Percentiles rank a stretch among this genome's conserved stretches.
phyloP scores from a whole-genome alignment of 23 tunicate species.

The Clavelina lepadiformis region DNA sequence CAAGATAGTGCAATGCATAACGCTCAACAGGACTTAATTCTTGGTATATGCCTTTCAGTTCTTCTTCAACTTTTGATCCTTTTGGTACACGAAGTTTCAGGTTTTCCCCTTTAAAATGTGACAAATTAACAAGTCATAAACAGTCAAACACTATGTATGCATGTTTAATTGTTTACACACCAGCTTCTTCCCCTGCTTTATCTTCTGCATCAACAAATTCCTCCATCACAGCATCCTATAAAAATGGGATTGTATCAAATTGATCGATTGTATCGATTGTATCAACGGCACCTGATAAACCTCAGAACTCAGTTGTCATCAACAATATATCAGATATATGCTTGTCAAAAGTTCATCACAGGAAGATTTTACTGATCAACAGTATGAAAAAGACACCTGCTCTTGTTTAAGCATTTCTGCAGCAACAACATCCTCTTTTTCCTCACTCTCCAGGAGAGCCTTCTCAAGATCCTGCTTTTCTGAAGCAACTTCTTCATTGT shows the following conservation, averaged over 20 bases:
- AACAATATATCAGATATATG: constrained; percentile 53
- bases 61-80: constrained; percentile 53
- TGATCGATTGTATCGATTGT: constrained; percentile 6
- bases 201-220: constrained; percentile 63
- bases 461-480: constrained; percentile 52
- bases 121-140: too few relatives aligned
- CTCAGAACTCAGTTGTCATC: too few relatives aligned
- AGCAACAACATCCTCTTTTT: constrained; percentile 83
- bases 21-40: constrained; percentile 69
- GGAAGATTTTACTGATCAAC: constrained; percentile 19
- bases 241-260: neutral
- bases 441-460: constrained; percentile 75
- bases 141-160: neutral
- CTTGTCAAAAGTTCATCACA: constrained; percentile 57
- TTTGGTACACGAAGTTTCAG: constrained; percentile 3
- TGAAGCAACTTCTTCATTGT: neutral
- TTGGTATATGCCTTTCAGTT: constrained; percentile 61
- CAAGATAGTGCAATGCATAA: constrained; percentile 69
- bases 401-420: constrained; percentile 69
- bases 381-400: too few relatives aligned
- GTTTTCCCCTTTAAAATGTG: neutral
- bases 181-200: constrained; percentile 46
- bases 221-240: constrained; percentile 82
- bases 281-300: too few relatives aligned
- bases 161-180: constrained; percentile 13